Percentiles rank a stretch among this genome's conserved stretches.
Conservation (phyloP, 2,797 vertebrate genomes). For the Hirundo rustica region DNA sequence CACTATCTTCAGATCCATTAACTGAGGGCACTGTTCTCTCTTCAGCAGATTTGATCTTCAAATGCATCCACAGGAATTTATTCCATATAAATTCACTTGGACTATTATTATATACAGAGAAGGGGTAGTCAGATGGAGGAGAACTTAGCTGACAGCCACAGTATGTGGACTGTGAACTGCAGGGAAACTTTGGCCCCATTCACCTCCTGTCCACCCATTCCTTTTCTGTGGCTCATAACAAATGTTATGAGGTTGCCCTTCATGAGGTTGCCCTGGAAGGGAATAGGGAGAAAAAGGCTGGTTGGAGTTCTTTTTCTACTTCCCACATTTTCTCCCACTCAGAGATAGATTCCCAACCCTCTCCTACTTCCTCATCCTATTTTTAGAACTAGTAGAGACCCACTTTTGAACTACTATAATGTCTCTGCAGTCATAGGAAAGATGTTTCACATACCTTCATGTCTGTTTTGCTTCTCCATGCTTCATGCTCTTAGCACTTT, state of each 20-base stretch:
- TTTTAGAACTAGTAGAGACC: neutral
- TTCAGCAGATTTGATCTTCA: neutral
- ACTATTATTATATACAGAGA: neutral
- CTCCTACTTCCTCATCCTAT: neutral
- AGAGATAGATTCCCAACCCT: neutral
- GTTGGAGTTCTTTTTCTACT: neutral
- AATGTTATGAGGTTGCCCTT: neutral
- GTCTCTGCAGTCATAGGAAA: neutral
- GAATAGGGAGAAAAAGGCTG: neutral
- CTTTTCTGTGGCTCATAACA: neutral
- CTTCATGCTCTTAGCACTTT: neutral
- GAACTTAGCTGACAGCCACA: neutral
- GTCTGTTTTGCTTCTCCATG: neutral
- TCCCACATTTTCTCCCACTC: neutral
- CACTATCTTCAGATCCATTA: neutral
- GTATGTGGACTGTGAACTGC: neutral
- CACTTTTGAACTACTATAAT: neutral
- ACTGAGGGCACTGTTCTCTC: neutral
- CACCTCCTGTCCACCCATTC: neutral
- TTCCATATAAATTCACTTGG: neutral
- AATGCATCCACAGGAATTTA: neutral
- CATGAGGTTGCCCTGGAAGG: neutral
- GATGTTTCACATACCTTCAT: neutral
- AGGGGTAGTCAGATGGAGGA: neutral
- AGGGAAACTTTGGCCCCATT: neutral